These are phyloP conservation scores for Agrotis puta DNA, from an alignment of 2,888 invertebrate species.

Conservation along the genomic window DNA sequence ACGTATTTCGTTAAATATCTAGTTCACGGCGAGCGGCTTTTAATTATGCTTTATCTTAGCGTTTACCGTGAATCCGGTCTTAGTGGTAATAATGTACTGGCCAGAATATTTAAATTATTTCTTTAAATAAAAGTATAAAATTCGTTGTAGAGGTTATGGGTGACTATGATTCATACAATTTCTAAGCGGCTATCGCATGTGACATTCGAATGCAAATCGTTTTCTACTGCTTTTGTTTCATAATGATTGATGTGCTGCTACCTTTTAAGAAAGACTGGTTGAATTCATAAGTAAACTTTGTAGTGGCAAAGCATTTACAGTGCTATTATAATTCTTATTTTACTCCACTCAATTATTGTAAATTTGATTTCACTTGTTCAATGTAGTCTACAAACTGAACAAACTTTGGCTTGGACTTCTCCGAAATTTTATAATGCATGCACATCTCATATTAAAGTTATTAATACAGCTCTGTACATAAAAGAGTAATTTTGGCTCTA, in stretches of 20 bases:
- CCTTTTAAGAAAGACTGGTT: not conserved
- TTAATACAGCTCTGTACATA: too few relatives aligned
- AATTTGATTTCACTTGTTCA: not conserved
- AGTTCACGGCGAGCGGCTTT: conserved; percentile 7
- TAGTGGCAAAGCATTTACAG: not conserved
- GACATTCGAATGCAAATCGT: conserved; percentile 28
- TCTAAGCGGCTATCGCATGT: conserved; percentile 45
- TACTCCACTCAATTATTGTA: not conserved
- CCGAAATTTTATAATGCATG: not conserved
- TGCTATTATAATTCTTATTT: not conserved
- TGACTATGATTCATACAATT: conserved; percentile 51
- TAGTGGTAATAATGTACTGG: conserved; percentile 17
- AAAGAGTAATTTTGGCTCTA: too few relatives aligned
- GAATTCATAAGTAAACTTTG: not conserved
- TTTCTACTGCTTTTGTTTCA: not conserved
- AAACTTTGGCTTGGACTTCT: too few relatives aligned
- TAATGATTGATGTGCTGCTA: not conserved
- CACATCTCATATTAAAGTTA: not conserved
- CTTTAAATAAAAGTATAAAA: conserved; percentile 13
- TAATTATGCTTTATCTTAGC: conserved; percentile 30
- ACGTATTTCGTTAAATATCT: conserved; percentile 32
- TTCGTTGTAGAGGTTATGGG: conserved; percentile 42
- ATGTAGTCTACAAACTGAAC: not conserved
- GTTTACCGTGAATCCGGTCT: conserved; percentile 30
- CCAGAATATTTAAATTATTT: conserved; percentile 1